Percentiles rank a stretch among this genome's conserved stretches.
These are phyloP conservation scores for Metopia argyrocephala DNA, from an alignment of 2,888 invertebrate species.

Conservation along the genomic window DNA sequence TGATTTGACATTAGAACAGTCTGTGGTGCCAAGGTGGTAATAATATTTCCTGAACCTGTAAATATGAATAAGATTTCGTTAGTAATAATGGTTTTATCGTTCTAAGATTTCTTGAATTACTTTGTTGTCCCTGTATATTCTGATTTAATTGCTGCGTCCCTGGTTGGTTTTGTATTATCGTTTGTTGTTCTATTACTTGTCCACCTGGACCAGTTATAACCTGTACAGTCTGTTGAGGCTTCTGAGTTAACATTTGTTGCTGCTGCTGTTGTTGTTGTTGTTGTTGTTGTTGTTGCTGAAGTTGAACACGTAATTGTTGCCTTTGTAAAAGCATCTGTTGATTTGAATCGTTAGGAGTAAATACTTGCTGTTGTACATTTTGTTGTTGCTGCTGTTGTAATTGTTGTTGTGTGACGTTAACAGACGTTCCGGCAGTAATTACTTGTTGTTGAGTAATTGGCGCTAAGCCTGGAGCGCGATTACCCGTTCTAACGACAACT, in stretches of 20 bases:
- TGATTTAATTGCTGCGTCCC: constrained; percentile 51
- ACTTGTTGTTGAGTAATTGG: constrained; percentile 73
- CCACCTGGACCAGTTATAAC: constrained; percentile 72
- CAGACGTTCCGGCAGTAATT: constrained; percentile 38
- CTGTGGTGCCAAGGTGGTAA: constrained; percentile 69
- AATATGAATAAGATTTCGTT: background rate
- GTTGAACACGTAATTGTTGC: constrained; percentile 75
- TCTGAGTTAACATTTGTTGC: constrained; percentile 65
- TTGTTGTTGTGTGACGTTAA: constrained; percentile 65
- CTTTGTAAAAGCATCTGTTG: constrained; percentile 76
- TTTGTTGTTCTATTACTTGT: constrained; percentile 70
- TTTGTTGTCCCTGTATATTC: constrained; percentile 45
- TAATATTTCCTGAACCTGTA: constrained; percentile 68
- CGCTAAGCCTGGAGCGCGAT: constrained; percentile 75
- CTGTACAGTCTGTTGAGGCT: constrained; percentile 74
- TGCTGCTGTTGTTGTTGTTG: constrained; percentile 65
- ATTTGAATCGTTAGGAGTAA: constrained; percentile 75
- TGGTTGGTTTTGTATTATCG: constrained; percentile 67
- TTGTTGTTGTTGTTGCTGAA: constrained; percentile 70
- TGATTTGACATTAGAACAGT: constrained; percentile 70
- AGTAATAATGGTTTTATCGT: background rate
- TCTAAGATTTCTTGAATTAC: constrained; percentile 27
- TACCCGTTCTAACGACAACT: constrained; percentile 79
- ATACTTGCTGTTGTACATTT: constrained; percentile 69
- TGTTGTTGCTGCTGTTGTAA: constrained; percentile 66